Percentiles rank a stretch among this genome's conserved stretches.
These are phyloP conservation scores for Megalurothrips usitatus DNA, from an alignment of 2,888 invertebrate genomes.

Conservation along the genomic window DNA sequence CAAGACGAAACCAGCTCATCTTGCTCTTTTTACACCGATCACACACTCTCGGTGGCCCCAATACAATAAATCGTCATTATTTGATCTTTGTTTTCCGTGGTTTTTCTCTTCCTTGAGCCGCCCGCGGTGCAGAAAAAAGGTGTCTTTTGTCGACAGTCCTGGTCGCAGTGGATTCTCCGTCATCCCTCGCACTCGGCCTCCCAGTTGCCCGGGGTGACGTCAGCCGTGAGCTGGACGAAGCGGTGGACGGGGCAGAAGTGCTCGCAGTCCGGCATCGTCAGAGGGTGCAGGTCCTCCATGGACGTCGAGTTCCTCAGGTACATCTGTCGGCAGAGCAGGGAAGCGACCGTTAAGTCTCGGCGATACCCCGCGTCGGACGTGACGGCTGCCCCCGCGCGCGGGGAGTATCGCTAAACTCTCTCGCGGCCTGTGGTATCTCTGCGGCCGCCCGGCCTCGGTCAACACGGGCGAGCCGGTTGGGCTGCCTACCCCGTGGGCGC, in stretches of 20 bases:
- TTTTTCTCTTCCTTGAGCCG: not conserved
- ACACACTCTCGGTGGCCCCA: no score
- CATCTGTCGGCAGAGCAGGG: not conserved
- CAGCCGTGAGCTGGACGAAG: not conserved
- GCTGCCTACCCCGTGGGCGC: not conserved
- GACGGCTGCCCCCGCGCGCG: not conserved
- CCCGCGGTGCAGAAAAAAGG: not conserved
- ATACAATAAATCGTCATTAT: no score
- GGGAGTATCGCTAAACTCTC: not conserved
- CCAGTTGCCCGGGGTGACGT: not conserved
- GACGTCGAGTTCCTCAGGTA: slow-evolving; percentile 3
- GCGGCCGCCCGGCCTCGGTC: no score
- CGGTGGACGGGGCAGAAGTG: slow-evolving; percentile 14
- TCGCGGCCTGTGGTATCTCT: no score
- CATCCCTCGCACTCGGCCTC: not conserved
- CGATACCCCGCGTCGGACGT: no score
- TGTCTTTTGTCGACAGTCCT: no score
- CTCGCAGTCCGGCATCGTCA: not conserved
- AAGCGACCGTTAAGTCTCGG: not conserved
- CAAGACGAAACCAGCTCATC: no score
- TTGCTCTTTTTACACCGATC: no score
- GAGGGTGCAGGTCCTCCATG: not conserved
- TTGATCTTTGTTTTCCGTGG: no score
- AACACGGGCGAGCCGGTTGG: not conserved
- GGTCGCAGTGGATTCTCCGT: no score